Evolutionary conservation across 2,113 vertebrate genomes (phyloP).

Genomic region (Bos taurus): ARS-UCD2.0 NC_037338.1:57812501-57813000

Average conservation of each 20-base stretch:
- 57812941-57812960: too few relatives aligned
- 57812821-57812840: neutral
- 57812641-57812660: neutral
- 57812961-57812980: too few relatives aligned
- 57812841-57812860: neutral
- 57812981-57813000: too few relatives aligned
- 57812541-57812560: neutral
- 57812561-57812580: neutral
- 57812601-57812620: neutral
- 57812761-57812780: neutral
- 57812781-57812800: neutral
- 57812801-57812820: neutral
- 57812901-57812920: neutral
- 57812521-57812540: neutral
- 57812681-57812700: neutral
- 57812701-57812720: neutral
- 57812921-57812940: rapidly evolving
- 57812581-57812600: neutral
- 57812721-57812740: neutral
- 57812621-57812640: neutral
- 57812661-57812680: neutral
- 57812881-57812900: rapidly evolving
- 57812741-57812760: neutral
- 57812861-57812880: neutral
- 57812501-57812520: neutral